These are phyloP conservation scores for Papilio polytes DNA, from an alignment of 1,140 invertebrate species.

Conservation along the genomic window DNA sequence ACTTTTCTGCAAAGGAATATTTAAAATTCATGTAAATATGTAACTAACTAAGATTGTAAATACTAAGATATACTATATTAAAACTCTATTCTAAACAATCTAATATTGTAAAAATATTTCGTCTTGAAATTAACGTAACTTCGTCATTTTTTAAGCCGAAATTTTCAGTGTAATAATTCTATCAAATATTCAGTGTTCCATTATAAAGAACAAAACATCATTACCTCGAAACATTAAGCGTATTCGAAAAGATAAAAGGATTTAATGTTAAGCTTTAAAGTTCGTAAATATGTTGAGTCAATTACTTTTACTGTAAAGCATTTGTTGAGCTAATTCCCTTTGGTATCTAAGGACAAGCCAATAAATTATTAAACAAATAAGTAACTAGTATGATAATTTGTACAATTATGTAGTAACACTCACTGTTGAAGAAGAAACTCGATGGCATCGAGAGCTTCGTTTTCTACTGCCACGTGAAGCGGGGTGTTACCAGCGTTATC, in stretches of 20 bases:
- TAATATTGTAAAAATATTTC: background rate
- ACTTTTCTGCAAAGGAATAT: constrained; percentile 85
- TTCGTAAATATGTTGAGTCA: background rate
- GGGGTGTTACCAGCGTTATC: constrained; percentile 91
- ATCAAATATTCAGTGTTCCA: constrained; percentile 21
- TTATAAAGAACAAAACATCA: background rate
- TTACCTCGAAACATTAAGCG: constrained; percentile 2
- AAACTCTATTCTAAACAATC: background rate
- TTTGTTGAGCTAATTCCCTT: background rate
- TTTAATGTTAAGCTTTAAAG: constrained; percentile 15
- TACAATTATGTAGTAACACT: constrained; percentile 64
- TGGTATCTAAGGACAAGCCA: background rate
- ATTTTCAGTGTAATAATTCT: background rate
- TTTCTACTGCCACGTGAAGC: constrained; percentile 91
- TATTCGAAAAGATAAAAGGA: constrained; percentile 4
- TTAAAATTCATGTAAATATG: background rate
- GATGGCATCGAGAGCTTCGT: constrained; percentile 88
- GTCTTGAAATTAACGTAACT: background rate
- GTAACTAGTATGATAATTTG: background rate
- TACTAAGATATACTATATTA: too few relatives aligned
- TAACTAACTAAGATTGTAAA: background rate
- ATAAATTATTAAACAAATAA: background rate
- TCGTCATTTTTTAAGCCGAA: background rate
- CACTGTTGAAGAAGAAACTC: constrained; percentile 90
- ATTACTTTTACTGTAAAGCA: background rate